Percentiles rank a stretch among this genome's conserved stretches.
Evolutionary conservation across 2,888 invertebrate genomes (phyloP).

Genomic region (Epistrophe eligans): DNA sequence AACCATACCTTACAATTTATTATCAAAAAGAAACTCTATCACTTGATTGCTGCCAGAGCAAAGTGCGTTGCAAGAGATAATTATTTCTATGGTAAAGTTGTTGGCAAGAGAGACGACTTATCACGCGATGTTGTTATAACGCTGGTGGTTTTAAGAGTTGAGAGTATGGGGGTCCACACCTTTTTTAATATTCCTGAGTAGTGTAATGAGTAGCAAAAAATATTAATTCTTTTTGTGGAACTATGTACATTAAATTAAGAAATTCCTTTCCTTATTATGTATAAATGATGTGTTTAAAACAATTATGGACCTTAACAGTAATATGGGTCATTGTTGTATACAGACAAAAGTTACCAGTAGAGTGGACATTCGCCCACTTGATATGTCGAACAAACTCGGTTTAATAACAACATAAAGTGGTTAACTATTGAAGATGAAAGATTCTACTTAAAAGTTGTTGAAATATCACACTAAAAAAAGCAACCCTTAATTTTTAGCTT

Average conservation of each 20-base stretch:
- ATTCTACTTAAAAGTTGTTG: too few species aligned
- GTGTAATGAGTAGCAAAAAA: neutral
- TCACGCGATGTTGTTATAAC: slow-evolving; percentile 30
- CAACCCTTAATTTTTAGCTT: too few species aligned
- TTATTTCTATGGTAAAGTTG: neutral
- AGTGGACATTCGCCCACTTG: too few species aligned
- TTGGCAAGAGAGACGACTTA: slow-evolving; percentile 11
- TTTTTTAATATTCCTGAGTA: slow-evolving; percentile 22
- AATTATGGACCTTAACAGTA: too few species aligned
- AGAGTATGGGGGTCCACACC: neutral
- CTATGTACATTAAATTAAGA: neutral
- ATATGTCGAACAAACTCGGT: too few species aligned
- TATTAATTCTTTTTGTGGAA: neutral
- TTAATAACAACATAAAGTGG: too few species aligned
- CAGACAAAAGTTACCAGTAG: too few species aligned
- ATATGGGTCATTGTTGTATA: too few species aligned
- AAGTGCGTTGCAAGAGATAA: slow-evolving; percentile 25
- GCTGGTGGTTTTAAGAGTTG: neutral
- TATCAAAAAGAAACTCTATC: neutral
- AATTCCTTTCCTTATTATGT: too few species aligned
- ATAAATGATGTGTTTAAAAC: too few species aligned
- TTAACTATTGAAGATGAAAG: too few species aligned
- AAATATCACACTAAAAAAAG: too few species aligned
- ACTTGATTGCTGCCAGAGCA: slow-evolving; percentile 2
- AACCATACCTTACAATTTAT: neutral